Conservation (phyloP, 2,797 vertebrate species). For the Cossypha niveicapilla region DNA sequence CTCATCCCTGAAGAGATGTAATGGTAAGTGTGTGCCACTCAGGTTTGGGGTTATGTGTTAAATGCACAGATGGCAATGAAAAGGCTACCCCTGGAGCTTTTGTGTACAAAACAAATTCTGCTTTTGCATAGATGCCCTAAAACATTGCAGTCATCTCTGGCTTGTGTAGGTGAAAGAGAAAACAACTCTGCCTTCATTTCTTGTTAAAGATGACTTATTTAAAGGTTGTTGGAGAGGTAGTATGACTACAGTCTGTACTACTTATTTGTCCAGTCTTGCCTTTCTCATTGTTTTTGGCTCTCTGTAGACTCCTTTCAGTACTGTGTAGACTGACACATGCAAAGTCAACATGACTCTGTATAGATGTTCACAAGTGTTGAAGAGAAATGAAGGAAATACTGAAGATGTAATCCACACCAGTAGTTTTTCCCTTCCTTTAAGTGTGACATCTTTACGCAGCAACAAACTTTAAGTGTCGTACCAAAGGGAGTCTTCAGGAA, state of each 20-base stretch:
- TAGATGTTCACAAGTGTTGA: neutral
- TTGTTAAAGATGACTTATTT: neutral
- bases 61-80: neutral
- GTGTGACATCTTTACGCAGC: neutral
- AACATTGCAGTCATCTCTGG: neutral
- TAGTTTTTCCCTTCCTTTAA: neutral
- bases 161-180: neutral
- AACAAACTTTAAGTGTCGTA: neutral
- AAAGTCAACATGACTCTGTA: neutral
- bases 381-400: neutral
- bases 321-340: neutral
- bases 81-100: neutral
- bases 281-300: neutral
- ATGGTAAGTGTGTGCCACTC: neutral
- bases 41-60: neutral
- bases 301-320: neutral
- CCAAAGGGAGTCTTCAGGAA: conserved; percentile 13
- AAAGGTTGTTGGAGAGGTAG: neutral
- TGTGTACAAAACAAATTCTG: neutral
- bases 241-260: neutral
- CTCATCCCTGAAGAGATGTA: neutral
- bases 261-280: neutral
- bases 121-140: neutral
- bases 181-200: neutral
- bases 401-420: neutral